Evolutionary conservation across 2,113 vertebrate species (phyloP).

Genomic region (Montifringilla adamsi): DNA sequence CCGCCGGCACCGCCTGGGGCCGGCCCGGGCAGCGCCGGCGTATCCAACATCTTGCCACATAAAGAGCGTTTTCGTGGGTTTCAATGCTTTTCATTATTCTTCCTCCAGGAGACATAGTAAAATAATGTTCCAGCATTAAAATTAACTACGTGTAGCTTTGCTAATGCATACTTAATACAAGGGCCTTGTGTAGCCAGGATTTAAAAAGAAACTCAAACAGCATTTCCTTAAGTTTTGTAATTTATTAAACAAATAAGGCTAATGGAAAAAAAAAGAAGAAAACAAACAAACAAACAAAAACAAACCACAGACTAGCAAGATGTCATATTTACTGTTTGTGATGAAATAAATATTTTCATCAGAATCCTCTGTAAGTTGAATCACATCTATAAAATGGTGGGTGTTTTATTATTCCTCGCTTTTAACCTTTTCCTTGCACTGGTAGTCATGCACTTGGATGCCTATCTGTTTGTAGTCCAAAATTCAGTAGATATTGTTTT

Average conservation of each 20-base stretch:
- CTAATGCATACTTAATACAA: neutral
- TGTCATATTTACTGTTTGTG: neutral
- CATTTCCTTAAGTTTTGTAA: neutral
- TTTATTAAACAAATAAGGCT: neutral
- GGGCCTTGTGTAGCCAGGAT: neutral
- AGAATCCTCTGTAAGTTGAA: neutral
- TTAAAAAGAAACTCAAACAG: rapidly evolving
- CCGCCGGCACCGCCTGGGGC: neutral
- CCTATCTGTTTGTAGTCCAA: neutral
- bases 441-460: neutral
- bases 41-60: rapidly evolving
- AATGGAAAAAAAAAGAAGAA: neutral
- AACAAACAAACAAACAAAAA: neutral
- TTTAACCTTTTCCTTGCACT: neutral
- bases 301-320: neutral
- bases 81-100: neutral
- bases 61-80: neutral
- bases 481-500: neutral
- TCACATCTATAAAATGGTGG: neutral
- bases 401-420: neutral
- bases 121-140: neutral
- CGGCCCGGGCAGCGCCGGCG: rapidly evolving
- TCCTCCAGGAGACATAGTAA: neutral
- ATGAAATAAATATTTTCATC: neutral
- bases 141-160: neutral